Evolutionary conservation across 1,140 invertebrate genomes (phyloP).

Genomic region (Drosophila nasuta): DNA sequence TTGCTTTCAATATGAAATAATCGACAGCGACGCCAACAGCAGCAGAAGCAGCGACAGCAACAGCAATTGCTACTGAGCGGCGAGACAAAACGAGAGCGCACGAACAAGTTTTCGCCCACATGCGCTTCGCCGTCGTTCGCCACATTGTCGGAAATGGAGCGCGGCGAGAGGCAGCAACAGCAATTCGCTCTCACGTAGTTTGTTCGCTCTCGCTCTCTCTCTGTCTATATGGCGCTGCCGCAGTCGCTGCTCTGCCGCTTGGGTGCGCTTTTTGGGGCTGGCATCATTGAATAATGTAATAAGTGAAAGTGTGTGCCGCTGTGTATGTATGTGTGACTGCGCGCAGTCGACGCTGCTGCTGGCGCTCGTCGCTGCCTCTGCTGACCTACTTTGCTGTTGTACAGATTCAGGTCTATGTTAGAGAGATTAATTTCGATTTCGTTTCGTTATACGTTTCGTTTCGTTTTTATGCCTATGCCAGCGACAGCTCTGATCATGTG

Average conservation of each 20-base stretch:
- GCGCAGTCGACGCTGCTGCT: slow-evolving; percentile 25
- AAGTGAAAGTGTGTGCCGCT: slow-evolving; percentile 84
- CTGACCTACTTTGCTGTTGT: slow-evolving; percentile 84
- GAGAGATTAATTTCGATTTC: slow-evolving; percentile 85
- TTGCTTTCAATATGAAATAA: slow-evolving; percentile 85
- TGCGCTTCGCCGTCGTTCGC: slow-evolving; percentile 25
- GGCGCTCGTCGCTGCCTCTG: slow-evolving; percentile 57
- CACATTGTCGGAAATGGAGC: slow-evolving; percentile 46
- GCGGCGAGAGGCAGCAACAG: slow-evolving; percentile 28
- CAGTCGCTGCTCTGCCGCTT: slow-evolving; percentile 27
- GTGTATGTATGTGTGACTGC: slow-evolving; percentile 16
- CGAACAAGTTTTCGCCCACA: slow-evolving; percentile 79
- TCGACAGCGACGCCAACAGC: slow-evolving; percentile 56
- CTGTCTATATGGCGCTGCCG: slow-evolving; percentile 5
- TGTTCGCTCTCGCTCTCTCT: slow-evolving; percentile 7
- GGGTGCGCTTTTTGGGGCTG: slow-evolving; percentile 60
- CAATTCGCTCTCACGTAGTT: slow-evolving; percentile 10
- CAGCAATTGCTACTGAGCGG: slow-evolving; percentile 19
- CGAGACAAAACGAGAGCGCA: slow-evolving; percentile 51
- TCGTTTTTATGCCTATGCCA: slow-evolving; percentile 59
- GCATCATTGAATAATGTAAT: slow-evolving; percentile 84
- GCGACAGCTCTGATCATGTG: slow-evolving; percentile 29
- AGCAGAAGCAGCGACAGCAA: slow-evolving; percentile 6
- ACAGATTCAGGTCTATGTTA: slow-evolving; percentile 85
- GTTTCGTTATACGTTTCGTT: slow-evolving; percentile 56